Conservation (phyloP, 2,113 vertebrate genomes). For the Gymnocephalus cernua region DNA sequence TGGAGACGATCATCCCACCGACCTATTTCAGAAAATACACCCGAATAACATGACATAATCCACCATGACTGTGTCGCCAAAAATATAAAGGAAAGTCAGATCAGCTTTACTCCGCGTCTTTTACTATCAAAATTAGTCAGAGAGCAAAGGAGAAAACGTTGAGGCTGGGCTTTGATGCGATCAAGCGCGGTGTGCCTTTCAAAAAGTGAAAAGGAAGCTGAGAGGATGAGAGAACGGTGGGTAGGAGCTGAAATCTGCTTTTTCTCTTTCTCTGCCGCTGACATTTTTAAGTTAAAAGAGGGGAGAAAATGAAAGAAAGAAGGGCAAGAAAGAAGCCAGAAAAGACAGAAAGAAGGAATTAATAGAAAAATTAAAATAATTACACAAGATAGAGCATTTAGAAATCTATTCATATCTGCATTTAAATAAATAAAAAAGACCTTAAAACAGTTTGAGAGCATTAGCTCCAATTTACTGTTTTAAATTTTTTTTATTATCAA, state of each 20-base stretch:
- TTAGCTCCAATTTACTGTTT: slow-evolving; percentile 3
- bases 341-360: background rate
- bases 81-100: slow-evolving; percentile 37
- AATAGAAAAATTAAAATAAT: background rate
- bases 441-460: background rate
- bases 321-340: background rate
- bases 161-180: slow-evolving; percentile 75
- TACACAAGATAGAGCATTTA: background rate
- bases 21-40: slow-evolving; percentile 34
- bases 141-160: slow-evolving; percentile 53
- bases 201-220: slow-evolving; percentile 71
- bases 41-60: slow-evolving; percentile 53
- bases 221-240: slow-evolving; percentile 65
- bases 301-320: slow-evolving; percentile 8
- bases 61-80: slow-evolving; percentile 38
- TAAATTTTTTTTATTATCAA: background rate
- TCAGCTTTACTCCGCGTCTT: slow-evolving; percentile 54
- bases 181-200: slow-evolving; percentile 55
- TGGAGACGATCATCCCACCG: slow-evolving; percentile 28
- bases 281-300: slow-evolving; percentile 46
- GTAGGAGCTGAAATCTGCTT: slow-evolving; percentile 53
- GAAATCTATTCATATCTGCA: background rate
- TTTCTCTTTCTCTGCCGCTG: slow-evolving; percentile 53
- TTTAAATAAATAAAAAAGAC: background rate
- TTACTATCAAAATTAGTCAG: slow-evolving; percentile 80